Evolutionary conservation across 2,797 vertebrate species (phyloP), one percentile per base, ranked within the genome.

Genomic region (Todus mexicanus): DNA sequence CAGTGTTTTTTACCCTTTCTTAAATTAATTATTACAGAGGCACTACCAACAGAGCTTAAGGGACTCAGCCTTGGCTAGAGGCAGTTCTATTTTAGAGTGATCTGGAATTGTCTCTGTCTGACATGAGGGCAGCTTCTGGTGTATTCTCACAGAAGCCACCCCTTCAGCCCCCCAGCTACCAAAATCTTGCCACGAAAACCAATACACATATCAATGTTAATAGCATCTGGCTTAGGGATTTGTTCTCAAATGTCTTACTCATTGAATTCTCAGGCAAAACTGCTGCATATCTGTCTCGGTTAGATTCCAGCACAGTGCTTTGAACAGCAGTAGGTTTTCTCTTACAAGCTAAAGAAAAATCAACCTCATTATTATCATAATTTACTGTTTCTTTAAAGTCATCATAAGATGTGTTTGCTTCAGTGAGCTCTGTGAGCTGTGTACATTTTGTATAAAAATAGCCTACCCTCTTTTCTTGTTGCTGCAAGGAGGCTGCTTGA

Each of bases 361-460:
- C 16, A 57, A 47, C 14, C 8, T 4, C 4, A 26, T 60, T 68
- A 47, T 51, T 48, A 54, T 70, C 87, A 59, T 50, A 93, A 47
- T 72, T 77, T 73, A 56, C 82, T 78, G 15, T 88, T 87, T 25
- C 51, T 94, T 95, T 94, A 77, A 84, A 90, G 56, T 63, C 68
- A 50, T 72, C 20, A 60, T 68, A 53, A 79, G 42, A 80, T 77
- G 6, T 45, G 75, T 85, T 84, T 60, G 47, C 93, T 91, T 93
- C 87, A 80, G 33, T 74, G 65, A 82, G 60, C 29, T 43, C 64
- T 59, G 73, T 88, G 83, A 95, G 56, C 78, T 90, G 51, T 72
- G 64, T 21, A 42, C 38, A 48, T 40, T 85, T 78, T 71, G 45
- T 82, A 91, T 79, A 94, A 92, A 96, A 90, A 85, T 72, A 90